Conservation (phyloP, 2,113 vertebrate genomes). For the Vulpes vulpes region DNA sequence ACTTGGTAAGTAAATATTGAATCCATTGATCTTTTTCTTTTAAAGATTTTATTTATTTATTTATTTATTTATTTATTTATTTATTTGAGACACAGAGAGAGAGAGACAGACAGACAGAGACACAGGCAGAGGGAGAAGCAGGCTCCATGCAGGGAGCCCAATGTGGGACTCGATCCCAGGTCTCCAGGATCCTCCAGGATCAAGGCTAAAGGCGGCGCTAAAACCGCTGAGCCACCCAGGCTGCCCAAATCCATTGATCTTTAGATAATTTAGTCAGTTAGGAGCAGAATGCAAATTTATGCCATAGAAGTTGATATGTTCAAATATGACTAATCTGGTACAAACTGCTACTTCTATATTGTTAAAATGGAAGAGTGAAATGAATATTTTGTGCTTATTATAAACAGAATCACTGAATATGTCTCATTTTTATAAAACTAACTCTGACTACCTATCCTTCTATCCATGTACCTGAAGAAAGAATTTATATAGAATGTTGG, state of each 20-base stretch:
- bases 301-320: neutral
- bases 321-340: neutral
- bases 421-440: neutral
- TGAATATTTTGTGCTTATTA: neutral
- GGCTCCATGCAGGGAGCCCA: no score
- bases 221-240: no score
- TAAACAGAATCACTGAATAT: neutral
- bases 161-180: no score
- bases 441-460: neutral
- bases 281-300: neutral
- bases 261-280: neutral
- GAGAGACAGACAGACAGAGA: no score
- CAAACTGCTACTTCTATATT: neutral
- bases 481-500: neutral
- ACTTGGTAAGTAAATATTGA: neutral
- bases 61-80: no score
- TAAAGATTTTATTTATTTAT: no score
- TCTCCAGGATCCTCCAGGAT: no score
- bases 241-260: neutral
- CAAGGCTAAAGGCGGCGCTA: no score
- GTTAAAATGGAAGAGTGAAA: neutral
- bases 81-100: no score
- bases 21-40: neutral
- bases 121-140: no score
- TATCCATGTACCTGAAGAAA: neutral